phyloP scores from a whole-genome alignment of 2,113 vertebrate species.

The Entelurus aequoreus region DNA sequence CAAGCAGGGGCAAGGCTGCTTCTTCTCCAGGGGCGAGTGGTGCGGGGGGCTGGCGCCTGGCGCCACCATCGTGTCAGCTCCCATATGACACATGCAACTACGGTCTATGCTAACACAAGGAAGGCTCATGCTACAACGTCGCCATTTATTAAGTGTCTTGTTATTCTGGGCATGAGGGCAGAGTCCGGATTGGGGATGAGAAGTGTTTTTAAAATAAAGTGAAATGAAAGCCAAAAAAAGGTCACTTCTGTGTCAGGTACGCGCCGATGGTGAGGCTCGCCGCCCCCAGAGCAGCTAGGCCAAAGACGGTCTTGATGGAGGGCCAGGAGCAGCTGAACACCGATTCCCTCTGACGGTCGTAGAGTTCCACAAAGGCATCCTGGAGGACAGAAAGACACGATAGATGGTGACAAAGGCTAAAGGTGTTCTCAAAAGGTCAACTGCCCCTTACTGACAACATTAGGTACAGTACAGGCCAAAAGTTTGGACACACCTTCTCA shows the following conservation, averaged over 20 bases:
- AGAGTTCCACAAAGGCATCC: slow-evolving; percentile 97
- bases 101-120: slow-evolving; percentile 57
- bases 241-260: slow-evolving; percentile 94
- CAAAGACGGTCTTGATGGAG: slow-evolving; percentile 90
- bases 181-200: slow-evolving; percentile 46
- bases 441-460: not conserved
- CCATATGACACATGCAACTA: slow-evolving; percentile 51
- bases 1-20: slow-evolving; percentile 24
- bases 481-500: too few relatives aligned
- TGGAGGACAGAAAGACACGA: slow-evolving; percentile 54
- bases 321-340: slow-evolving; percentile 89
- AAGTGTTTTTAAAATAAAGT: slow-evolving; percentile 32
- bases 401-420: not conserved
- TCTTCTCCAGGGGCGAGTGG: slow-evolving; percentile 9
- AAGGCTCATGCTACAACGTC: slow-evolving; percentile 47
- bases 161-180: slow-evolving; percentile 38
- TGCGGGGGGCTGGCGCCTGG: not conserved
- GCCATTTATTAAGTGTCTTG: slow-evolving; percentile 50
- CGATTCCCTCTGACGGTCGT: slow-evolving; percentile 81
- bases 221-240: slow-evolving; percentile 21
- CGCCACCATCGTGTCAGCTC: slow-evolving; percentile 8
- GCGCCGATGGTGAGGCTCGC: slow-evolving; percentile 94
- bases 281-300: slow-evolving; percentile 89
- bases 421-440: slow-evolving; percentile 4
- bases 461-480: not conserved